Evolutionary conservation across 2,797 vertebrate genomes (phyloP).

Genomic region (Carduelis carduelis): DNA sequence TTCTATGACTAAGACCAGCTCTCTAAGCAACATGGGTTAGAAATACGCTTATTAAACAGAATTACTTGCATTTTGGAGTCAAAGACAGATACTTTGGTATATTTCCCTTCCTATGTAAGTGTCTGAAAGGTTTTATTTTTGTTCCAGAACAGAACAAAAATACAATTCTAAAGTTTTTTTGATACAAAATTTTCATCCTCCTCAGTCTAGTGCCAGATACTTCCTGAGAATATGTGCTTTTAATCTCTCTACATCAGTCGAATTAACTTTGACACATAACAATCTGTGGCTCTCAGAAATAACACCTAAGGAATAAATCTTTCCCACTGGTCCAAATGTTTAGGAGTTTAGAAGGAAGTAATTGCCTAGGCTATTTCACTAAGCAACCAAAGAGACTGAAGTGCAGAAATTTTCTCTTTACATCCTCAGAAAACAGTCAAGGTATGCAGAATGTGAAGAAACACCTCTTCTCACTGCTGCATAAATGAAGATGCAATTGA

Average conservation of each 20-base stretch:
- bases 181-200: constrained; percentile 21
- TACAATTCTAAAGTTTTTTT: constrained; percentile 25
- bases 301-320: constrained; percentile 5
- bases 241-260: not conserved
- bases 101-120: constrained; percentile 16
- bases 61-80: not conserved
- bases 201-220: not conserved
- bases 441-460: not conserved
- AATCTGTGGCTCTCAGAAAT: constrained; percentile 12
- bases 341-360: not conserved
- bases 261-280: constrained; percentile 8
- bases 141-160: constrained; percentile 33
- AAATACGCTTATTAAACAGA: constrained; percentile 29
- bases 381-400: not conserved
- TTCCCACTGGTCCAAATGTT: constrained; percentile 9
- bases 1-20: constrained; percentile 25
- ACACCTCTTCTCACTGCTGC: not conserved
- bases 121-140: constrained; percentile 29
- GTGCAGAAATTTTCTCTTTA: not conserved
- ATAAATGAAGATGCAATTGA: constrained; percentile 7
- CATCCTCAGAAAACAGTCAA: not conserved
- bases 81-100: not conserved
- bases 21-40: constrained; percentile 3
- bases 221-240: constrained; percentile 2
- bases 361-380: not conserved